Base-by-base conservation (phyloP, 1,140 invertebrate species). In the Lepidurus packardi region DNA sequence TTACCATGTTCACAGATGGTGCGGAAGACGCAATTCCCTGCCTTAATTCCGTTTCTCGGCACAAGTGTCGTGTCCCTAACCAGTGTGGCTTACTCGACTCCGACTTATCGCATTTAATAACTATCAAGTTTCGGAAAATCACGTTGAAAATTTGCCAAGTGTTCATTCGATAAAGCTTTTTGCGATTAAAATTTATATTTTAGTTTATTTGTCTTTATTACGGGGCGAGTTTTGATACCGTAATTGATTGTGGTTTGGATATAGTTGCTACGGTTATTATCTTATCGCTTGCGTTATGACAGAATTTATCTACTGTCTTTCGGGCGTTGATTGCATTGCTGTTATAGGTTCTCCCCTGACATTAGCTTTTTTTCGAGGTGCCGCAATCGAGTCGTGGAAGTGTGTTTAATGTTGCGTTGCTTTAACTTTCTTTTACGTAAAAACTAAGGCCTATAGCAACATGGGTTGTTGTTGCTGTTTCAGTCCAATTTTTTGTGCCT, bases 251-350 rank as follows among this genome's bases (percentile, higher is more conserved):
- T n/a, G 21, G 53, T 65, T 65, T 65, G 21, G 53, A 34, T 34
- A 34, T 65, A 65, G 53, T 65, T 16, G 53, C 53, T 21, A 65
- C 53, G 53, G 53, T n/a, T 65, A 65, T 65, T 65, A 65, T 65
- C 53, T 65, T 65, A 65, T 65, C 53, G 53, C 53, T 65, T 65
- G 21, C 53, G 53, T 16, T 65, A 11, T 65, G 53, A 16, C 53
- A 21, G 6, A 34, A 65, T 11, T 65, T 65, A 65, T 65, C 53
- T 47, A 47, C 45, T 11, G 10, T 65, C 53, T 65, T 65, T 16
- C 53, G 53, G 4, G 53, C 6, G 0, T n/a, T 65, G 8, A 65
- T 65, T 65, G 53, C 13, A n/a, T 65, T 21, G 13, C 6, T 7
- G 8, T 16, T 9, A 7, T 1, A 21, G 21, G 9, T n/a, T 13